Evolutionary conservation across 2,888 invertebrate genomes (phyloP).

Genomic region (Sturmia bella): DNA sequence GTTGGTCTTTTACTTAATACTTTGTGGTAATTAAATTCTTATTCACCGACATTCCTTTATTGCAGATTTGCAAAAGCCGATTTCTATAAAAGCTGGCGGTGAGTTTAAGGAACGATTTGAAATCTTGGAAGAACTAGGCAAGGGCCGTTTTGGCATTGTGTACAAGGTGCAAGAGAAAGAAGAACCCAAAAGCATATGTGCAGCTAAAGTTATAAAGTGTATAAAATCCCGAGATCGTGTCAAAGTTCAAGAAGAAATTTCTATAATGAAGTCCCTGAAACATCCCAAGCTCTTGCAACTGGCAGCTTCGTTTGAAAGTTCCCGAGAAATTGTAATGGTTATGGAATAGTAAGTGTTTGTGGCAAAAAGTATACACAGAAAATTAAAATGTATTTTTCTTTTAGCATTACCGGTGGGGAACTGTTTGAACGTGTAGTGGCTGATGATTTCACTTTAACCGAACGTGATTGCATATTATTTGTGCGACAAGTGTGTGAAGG

Average conservation of each 20-base stretch:
- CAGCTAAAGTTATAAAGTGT: conserved; percentile 92
- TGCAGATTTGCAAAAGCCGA: conserved; percentile 74
- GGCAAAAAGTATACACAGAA: neutral
- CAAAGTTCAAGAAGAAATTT: conserved; percentile 91
- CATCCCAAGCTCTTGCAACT: conserved; percentile 93
- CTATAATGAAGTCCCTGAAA: conserved; percentile 91
- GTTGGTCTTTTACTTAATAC: no score
- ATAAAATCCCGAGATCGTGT: conserved; percentile 88
- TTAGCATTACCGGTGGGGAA: conserved; percentile 95
- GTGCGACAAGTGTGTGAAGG: conserved; percentile 96
- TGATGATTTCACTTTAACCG: conserved; percentile 95
- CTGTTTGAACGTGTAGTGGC: conserved; percentile 96
- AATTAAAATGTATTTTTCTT: neutral
- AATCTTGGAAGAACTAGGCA: conserved; percentile 88
- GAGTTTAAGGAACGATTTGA: conserved; percentile 85
- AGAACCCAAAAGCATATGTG: conserved; percentile 85
- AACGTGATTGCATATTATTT: conserved; percentile 91
- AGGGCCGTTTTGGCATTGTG: conserved; percentile 89
- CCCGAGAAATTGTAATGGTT: conserved; percentile 91
- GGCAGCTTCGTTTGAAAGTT: conserved; percentile 90
- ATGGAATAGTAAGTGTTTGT: conserved; percentile 92
- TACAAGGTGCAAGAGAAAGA: conserved; percentile 87
- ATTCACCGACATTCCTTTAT: neutral
- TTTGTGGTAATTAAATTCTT: neutral
- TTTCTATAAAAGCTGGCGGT: conserved; percentile 81